Conservation (phyloP, 35 echinoderm and acorn worm genomes). For the Heliocidaris tuberculata region DNA sequence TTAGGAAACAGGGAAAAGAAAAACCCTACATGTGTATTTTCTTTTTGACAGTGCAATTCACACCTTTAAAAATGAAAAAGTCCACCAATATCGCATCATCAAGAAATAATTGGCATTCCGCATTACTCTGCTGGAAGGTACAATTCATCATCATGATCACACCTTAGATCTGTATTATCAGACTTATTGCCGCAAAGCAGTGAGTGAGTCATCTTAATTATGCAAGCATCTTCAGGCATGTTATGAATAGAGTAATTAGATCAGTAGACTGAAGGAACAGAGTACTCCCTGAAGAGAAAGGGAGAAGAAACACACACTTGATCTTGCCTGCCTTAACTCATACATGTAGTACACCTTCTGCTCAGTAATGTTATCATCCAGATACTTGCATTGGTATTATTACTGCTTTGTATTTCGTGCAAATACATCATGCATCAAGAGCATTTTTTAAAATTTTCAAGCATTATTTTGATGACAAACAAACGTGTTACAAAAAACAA, state of each 20-base stretch:
- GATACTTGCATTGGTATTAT: too few species aligned
- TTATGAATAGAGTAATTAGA: background rate
- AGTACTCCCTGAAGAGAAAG: background rate
- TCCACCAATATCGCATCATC: background rate
- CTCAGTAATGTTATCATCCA: too few species aligned
- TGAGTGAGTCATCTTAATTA: conserved; percentile 4
- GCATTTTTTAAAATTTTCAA: background rate
- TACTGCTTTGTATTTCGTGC: background rate
- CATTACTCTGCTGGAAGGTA: background rate
- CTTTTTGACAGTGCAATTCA: background rate
- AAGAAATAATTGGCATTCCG: background rate
- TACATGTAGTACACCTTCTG: background rate
- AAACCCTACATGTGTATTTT: background rate
- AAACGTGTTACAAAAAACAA: too few species aligned
- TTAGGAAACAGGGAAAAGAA: background rate
- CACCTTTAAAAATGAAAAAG: background rate
- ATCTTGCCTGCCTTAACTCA: background rate
- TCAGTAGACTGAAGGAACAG: background rate
- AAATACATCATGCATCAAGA: background rate
- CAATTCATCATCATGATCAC: background rate
- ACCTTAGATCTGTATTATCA: background rate
- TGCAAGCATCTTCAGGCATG: background rate
- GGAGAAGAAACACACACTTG: background rate
- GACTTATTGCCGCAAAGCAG: background rate
- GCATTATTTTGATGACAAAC: background rate